Conservation (phyloP, 2,888 invertebrate genomes). For the Notodonta ziczac region DNA sequence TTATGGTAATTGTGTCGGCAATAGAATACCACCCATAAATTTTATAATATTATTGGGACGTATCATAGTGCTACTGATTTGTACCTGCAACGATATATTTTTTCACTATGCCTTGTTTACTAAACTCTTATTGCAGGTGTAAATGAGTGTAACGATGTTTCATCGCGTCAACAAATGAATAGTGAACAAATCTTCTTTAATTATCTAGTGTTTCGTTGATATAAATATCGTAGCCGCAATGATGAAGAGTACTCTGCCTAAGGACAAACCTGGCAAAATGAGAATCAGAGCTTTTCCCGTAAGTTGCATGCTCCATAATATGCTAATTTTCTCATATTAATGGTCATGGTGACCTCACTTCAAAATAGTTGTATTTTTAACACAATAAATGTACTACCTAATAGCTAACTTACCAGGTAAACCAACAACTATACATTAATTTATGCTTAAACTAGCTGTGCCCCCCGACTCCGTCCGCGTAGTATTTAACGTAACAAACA, state of each 20-base stretch:
- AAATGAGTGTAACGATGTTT: slow-evolving; percentile 74
- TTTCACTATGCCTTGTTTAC: slow-evolving; percentile 40
- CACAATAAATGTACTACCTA: not conserved
- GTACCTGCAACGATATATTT: slow-evolving; percentile 15
- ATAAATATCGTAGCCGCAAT: slow-evolving; percentile 69
- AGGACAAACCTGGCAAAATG: slow-evolving; percentile 97
- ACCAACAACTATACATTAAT: not conserved
- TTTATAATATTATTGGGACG: not conserved
- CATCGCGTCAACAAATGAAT: slow-evolving; percentile 72
- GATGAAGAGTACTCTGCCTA: slow-evolving; percentile 91
- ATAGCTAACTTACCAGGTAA: not conserved
- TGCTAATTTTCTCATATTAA: slow-evolving; percentile 10
- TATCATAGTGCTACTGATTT: slow-evolving; percentile 8
- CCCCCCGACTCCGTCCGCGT: no score
- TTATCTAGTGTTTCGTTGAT: slow-evolving; percentile 64
- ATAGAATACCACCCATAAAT: not conserved
- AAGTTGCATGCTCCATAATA: slow-evolving; percentile 76
- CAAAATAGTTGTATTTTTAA: not conserved
- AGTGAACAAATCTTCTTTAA: slow-evolving; percentile 53
- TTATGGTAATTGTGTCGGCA: not conserved
- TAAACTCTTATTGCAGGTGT: slow-evolving; percentile 70
- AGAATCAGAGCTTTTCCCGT: slow-evolving; percentile 99
- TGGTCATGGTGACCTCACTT: not conserved
- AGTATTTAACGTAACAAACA: no score
- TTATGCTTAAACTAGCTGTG: no score